Evolutionary conservation across 2,113 vertebrate genomes (phyloP), one percentile per base, ranked within the genome.

Genomic region (Penelope pileata): DNA sequence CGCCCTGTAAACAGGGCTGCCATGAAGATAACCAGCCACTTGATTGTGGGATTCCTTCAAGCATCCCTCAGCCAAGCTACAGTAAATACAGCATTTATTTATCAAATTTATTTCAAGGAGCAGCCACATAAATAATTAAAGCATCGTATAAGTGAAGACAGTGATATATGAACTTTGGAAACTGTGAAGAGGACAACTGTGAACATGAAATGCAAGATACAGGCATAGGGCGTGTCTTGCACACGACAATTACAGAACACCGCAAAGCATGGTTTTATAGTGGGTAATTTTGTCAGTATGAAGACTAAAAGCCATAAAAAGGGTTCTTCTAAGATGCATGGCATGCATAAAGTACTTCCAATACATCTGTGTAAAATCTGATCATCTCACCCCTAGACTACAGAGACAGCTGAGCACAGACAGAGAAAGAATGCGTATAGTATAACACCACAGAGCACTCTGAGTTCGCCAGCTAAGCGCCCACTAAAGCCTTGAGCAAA

Each of bases 311-410:
- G 40, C 27, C 16, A 73, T 47, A 24, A 64, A 45, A 27, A 82
- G 11, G 5, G 30, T 83, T 74, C 54, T 62, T 79, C 87, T 34
- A 34, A 53, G 64, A 47, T 59, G 21, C 14, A 13, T 12, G 87
- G 22, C 48, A 48, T 4, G 24, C 48, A 68, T 19, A 47, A 75
- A 80, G 29, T 45, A 58, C 27, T 87, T 79, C 2, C 2, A 3
- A 1, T 36, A 7, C 10, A 58, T 26, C n/a, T 83, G 23, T 22
- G 19, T 53, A 83, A 88, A 73, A 67, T 34, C 19, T 24, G 16
- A 87, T 42, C 45, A 45, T 1, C 14, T 83, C n/a, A 50, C n/a
- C n/a, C 0, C 0, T 7, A 16, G 45, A 80, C 58, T 83, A 73
- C 40, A 47, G 6, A 32, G 79, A 66, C 3, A 11, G 34, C 58